Conservation (phyloP, 53 echinoderm and acorn worm genomes). For the Arbacia lixula region DNA sequence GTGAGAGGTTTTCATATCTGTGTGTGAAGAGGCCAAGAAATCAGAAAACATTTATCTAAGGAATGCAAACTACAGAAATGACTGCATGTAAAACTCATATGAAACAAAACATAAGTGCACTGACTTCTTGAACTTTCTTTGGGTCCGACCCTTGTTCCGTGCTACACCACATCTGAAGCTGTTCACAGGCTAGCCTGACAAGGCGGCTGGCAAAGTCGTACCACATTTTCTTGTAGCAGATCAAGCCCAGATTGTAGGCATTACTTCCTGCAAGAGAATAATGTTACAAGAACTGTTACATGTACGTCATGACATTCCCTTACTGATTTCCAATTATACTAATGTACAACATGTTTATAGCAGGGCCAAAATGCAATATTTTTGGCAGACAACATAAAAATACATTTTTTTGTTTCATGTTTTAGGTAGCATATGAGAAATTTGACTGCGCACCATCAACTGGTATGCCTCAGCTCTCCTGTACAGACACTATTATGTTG, state of each 20-base stretch:
- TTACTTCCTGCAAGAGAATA: constrained; percentile 69
- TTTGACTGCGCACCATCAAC: no score
- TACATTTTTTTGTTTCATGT: no score
- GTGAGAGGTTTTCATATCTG: no score
- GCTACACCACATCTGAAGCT: constrained; percentile 80
- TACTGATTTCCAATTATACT: background rate
- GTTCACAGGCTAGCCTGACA: constrained; percentile 71
- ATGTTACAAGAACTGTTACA: background rate
- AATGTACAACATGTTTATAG: background rate
- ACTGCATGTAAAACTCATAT: no score
- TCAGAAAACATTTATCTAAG: no score
- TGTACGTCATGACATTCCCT: background rate
- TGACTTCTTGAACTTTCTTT: constrained; percentile 71
- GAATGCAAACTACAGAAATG: no score
- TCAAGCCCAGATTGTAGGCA: constrained; percentile 85
- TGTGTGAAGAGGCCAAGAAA: no score
- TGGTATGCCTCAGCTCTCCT: no score
- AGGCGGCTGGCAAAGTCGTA: constrained; percentile 65
- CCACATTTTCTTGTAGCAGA: constrained; percentile 80
- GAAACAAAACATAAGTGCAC: background rate
- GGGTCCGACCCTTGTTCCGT: constrained; percentile 59
- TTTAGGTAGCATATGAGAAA: no score
- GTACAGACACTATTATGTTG: no score
- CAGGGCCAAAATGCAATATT: no score
- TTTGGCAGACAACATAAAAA: no score